Percentiles rank a stretch among this genome's conserved stretches.
Conservation (phyloP, 2,888 invertebrate genomes). For the Eupeodes latifasciatus region DNA sequence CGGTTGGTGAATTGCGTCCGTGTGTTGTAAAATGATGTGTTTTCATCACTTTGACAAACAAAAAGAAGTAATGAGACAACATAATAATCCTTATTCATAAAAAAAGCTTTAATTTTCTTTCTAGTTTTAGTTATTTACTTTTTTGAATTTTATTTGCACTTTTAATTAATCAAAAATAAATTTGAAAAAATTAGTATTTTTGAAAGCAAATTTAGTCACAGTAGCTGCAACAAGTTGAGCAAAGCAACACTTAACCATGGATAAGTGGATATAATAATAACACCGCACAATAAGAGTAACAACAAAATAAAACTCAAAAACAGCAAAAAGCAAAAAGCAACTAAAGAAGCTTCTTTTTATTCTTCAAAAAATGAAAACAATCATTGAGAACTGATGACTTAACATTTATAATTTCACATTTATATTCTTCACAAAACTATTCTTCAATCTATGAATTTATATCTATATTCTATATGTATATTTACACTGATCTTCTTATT, state of each 20-base stretch:
- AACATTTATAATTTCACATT: slow-evolving; percentile 41
- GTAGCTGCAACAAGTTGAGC: slow-evolving; percentile 39
- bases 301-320: neutral
- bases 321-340: neutral
- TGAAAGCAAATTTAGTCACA: slow-evolving; percentile 50
- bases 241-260: slow-evolving; percentile 43
- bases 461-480: neutral
- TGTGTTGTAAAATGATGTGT: too few species aligned
- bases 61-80: neutral
- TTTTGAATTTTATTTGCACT: slow-evolving; percentile 22
- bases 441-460: slow-evolving; percentile 39
- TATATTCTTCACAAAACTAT: slow-evolving; percentile 8
- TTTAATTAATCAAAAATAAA: neutral
- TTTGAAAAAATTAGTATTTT: slow-evolving; percentile 31
- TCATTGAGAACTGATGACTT: neutral
- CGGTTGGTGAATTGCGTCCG: too few species aligned
- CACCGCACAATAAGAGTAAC: slow-evolving; percentile 30
- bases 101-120: neutral
- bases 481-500: slow-evolving; percentile 51
- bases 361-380: neutral
- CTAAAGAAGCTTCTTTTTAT: slow-evolving; percentile 17
- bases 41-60: too few species aligned
- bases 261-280: slow-evolving; percentile 40
- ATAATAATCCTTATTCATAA: slow-evolving; percentile 37
- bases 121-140: neutral